These are phyloP conservation scores for Porites divaricata DNA, from an alignment of 92 coral and sea anemone species.

Conservation along the genomic window DNA sequence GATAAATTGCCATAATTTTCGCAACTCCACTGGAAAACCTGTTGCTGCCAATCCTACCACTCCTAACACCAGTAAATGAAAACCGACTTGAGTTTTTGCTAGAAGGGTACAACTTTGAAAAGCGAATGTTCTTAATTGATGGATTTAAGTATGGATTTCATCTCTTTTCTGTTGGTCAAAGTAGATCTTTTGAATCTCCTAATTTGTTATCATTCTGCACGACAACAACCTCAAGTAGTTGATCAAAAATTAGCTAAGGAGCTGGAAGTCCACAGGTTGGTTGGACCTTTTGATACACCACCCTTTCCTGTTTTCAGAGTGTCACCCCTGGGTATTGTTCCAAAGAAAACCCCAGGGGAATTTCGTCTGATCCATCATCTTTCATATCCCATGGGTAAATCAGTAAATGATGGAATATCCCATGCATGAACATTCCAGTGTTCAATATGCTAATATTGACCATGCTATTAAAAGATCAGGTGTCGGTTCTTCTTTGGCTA, in stretches of 20 bases:
- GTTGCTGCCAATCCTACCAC: constrained; percentile 2
- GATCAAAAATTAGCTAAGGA: constrained; percentile 40
- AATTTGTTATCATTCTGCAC: constrained; percentile 36
- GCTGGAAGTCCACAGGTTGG: constrained; percentile 44
- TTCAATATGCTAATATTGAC: constrained; percentile 13
- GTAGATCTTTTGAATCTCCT: constrained; percentile 2
- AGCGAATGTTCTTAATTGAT: neutral
- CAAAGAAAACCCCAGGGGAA: neutral
- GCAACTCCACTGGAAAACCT: constrained; percentile 1
- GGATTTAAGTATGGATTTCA: constrained; percentile 37
- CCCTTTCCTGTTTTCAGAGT: constrained; percentile 28
- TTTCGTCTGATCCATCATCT: constrained; percentile 45
- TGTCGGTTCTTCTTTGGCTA: constrained; percentile 35
- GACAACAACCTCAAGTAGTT: constrained; percentile 23
- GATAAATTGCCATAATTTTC: neutral
- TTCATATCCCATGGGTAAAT: constrained; percentile 37
- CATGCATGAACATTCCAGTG: constrained; percentile 22
- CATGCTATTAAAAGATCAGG: constrained; percentile 37
- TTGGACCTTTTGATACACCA: constrained; percentile 44
- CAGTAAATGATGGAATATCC: constrained; percentile 53
- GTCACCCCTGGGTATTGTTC: constrained; percentile 21
- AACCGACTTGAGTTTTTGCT: constrained; percentile 28
- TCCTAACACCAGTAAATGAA: constrained; percentile 43
- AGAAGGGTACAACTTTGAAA: neutral
- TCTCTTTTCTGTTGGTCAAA: constrained; percentile 22